Evolutionary conservation across 2,113 vertebrate species (phyloP).

Genomic region (Leptosomus discolor): DNA sequence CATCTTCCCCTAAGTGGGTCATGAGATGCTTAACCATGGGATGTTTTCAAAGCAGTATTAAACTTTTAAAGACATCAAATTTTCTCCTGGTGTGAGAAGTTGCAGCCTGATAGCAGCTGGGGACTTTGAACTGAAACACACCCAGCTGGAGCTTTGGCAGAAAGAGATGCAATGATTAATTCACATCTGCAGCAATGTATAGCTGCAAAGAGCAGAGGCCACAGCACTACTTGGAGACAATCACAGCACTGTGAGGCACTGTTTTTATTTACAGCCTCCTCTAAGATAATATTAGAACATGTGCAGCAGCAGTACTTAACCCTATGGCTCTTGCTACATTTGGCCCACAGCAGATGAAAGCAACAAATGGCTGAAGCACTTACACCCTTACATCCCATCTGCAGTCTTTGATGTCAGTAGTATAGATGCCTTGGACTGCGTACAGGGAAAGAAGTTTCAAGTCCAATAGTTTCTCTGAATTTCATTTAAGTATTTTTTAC

Average conservation of each 20-base stretch:
- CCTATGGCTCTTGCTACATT: not conserved
- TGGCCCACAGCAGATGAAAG: not conserved
- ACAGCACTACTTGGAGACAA: not conserved
- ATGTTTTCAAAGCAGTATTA: not conserved
- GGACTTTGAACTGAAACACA: conserved; percentile 9
- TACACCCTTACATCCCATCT: not conserved
- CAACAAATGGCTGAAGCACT: not conserved
- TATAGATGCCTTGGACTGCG: not conserved
- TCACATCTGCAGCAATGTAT: not conserved
- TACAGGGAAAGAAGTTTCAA: not conserved
- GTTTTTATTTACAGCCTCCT: conserved; percentile 20
- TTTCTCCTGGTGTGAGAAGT: conserved; percentile 1
- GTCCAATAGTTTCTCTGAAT: not conserved
- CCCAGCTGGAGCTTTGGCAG: conserved; percentile 14
- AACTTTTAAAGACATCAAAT: not conserved
- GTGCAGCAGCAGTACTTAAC: not conserved
- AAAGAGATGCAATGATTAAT: not conserved
- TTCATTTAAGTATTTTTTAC: not conserved
- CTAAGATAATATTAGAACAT: not conserved
- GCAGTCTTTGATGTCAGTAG: not conserved
- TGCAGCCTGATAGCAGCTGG: conserved; percentile 1
- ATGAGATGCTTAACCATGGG: not conserved
- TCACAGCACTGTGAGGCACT: not conserved
- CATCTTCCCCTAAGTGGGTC: conserved; percentile 6
- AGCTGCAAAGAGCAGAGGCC: not conserved